Evolutionary conservation across 2,113 vertebrate species (phyloP), one percentile per base, ranked within the genome.

Genomic region (Dasypus novemcinctus): DNA sequence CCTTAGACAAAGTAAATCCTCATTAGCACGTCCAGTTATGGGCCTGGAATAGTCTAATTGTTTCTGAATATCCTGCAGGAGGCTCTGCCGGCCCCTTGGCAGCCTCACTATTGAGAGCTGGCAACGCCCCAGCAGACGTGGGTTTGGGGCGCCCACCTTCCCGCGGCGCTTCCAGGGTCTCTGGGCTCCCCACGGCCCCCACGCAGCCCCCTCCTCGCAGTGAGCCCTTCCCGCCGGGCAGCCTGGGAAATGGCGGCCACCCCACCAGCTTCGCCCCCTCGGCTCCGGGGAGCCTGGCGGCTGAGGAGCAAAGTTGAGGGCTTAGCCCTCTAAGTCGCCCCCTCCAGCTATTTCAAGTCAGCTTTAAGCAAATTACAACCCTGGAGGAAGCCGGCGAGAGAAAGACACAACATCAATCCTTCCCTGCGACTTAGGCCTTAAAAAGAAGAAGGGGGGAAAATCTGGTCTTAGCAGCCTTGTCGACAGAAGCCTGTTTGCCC

Each of bases 271-370:
- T 49, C 38, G 31, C 36, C 43, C 41, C 43, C 0, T 3, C 21
- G 5, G 5, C 78, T 63, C 61, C 1, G 0, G 57, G 68, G 54
- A 91, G 33, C 25, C 85, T 78, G 14, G 64, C 54, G 75, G 41
- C 49, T 36, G 74, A 78, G 3, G 2, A 61, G 79, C 74, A 59
- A 59, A 95, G 79, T 46, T 93, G 90, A 69, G 41, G 64, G 63
- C 54, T 96, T 13, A 46, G 36, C 57, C n/a, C 38, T 27, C 72
- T 93, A 86, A 74, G 78, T 33, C 27, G 0, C 61, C 25, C 94
- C 86, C 94, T 91, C 33, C 21, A 27, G 96, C 86, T 36, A 68
- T 89, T 49, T 82, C 78, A 90, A 92, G 94, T 36, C 82, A 15
- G 79, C 68, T 82, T 69, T 81, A 66, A 57, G 68, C 54, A 86